phyloP scores from a whole-genome alignment of 2,888 invertebrate species.

The Acrocera orbiculus region DNA sequence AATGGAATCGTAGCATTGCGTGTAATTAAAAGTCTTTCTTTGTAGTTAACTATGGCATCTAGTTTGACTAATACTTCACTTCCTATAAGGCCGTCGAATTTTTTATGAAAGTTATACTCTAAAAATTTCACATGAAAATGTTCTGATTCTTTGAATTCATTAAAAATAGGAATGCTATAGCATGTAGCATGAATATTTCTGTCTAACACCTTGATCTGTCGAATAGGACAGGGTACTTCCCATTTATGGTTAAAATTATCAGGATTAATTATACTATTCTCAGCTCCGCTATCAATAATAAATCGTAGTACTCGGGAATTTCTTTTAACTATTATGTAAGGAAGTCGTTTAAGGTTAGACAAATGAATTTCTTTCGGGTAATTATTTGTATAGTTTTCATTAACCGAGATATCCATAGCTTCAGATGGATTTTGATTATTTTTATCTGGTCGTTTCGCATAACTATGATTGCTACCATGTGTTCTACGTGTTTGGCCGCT shows the following conservation, averaged over 20 bases:
- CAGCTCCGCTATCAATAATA: constrained; percentile 5
- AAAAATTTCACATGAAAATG: constrained; percentile 2
- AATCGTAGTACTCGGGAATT: neutral
- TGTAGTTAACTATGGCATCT: neutral
- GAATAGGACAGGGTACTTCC: constrained; percentile 3
- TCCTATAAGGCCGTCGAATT: constrained; percentile 6
- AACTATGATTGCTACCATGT: neutral
- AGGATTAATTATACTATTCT: constrained; percentile 5
- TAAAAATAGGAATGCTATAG: constrained; percentile 3
- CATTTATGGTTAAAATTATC: constrained; percentile 1
- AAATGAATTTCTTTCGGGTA: neutral
- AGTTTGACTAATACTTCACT: constrained; percentile 3
- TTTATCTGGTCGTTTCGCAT: neutral
- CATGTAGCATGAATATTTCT: neutral
- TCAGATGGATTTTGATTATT: neutral
- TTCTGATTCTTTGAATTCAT: neutral
- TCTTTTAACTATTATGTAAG: neutral
- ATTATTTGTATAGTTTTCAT: neutral
- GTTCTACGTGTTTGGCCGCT: neutral
- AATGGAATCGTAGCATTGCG: neutral
- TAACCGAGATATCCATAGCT: neutral
- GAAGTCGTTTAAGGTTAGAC: neutral
- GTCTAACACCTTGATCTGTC: neutral
- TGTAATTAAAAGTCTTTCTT: neutral
- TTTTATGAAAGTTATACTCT: constrained; percentile 3